Conservation (phyloP, 2,888 invertebrate species). For the Harpagoxenus sublaevis region DNA sequence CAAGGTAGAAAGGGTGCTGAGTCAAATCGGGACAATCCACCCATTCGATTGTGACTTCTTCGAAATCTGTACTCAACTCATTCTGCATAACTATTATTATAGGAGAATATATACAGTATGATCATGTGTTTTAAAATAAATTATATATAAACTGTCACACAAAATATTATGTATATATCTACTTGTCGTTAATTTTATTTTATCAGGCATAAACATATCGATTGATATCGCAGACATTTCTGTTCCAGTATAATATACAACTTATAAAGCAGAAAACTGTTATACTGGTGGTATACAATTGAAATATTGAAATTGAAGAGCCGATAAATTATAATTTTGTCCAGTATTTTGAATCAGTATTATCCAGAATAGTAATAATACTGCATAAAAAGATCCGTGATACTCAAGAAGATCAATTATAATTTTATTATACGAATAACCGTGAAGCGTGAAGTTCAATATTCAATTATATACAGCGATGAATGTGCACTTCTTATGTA, state of each 20-base stretch:
- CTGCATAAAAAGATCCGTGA: background rate
- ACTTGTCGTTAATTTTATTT: background rate
- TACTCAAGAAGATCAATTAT: background rate
- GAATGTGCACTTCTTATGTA: too few species aligned
- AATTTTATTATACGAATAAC: background rate
- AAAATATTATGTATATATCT: background rate
- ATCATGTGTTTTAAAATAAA: background rate
- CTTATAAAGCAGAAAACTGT: background rate
- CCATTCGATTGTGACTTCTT: background rate
- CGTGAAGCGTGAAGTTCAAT: background rate
- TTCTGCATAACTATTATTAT: background rate
- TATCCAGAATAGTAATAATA: background rate
- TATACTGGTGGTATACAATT: background rate
- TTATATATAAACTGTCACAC: background rate
- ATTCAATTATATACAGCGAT: background rate
- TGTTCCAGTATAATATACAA: background rate
- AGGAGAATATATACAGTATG: background rate
- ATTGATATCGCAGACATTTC: background rate
- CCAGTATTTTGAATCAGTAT: background rate
- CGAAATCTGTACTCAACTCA: background rate
- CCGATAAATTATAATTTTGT: background rate
- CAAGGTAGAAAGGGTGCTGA: background rate
- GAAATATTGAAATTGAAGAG: background rate
- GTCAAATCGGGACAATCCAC: background rate
- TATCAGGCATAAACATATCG: background rate